A percentile compares a stretch with the other conserved stretches of the same genome.
phyloP scores from a whole-genome alignment of 2,113 vertebrate genomes.

The Mesembrinibis cayennensis region DNA sequence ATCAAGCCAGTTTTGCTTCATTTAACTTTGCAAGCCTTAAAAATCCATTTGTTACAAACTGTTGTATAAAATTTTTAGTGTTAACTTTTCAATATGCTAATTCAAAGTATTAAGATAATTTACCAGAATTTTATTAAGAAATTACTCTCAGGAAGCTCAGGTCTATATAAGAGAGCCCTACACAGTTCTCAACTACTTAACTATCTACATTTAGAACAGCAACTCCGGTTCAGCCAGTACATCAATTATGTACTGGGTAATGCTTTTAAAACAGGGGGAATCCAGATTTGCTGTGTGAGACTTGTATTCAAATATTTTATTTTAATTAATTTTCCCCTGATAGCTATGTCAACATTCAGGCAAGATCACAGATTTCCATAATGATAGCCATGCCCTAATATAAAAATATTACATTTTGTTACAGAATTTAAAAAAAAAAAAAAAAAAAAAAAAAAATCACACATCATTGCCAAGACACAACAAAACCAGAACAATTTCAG shows the following conservation, averaged over 20 bases:
- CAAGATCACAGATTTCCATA: not conserved
- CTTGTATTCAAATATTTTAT: not conserved
- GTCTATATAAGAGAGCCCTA: not conserved
- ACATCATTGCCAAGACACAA: not conserved
- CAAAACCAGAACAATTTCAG: not conserved
- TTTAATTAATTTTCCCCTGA: not conserved
- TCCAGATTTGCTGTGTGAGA: not conserved
- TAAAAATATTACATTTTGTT: not conserved
- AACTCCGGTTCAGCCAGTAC: not conserved
- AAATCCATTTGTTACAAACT: not conserved
- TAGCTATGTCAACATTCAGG: not conserved
- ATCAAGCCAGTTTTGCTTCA: not conserved
- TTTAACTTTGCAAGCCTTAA: not conserved
- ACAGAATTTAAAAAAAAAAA: not conserved
- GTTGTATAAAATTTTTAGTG: not conserved
- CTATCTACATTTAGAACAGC: not conserved
- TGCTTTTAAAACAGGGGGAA: not conserved
- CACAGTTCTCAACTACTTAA: not conserved
- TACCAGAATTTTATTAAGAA: not conserved
- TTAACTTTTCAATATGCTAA: not conserved
- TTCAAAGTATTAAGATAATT: not conserved
- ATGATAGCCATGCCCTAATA: not conserved
- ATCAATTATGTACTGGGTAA: not conserved
- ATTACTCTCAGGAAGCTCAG: not conserved
- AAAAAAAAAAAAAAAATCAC: not conserved